Percentiles rank a stretch among this genome's conserved stretches.
Conservation (phyloP, 2,797 vertebrate genomes). For the Rhynchotus rufescens region DNA sequence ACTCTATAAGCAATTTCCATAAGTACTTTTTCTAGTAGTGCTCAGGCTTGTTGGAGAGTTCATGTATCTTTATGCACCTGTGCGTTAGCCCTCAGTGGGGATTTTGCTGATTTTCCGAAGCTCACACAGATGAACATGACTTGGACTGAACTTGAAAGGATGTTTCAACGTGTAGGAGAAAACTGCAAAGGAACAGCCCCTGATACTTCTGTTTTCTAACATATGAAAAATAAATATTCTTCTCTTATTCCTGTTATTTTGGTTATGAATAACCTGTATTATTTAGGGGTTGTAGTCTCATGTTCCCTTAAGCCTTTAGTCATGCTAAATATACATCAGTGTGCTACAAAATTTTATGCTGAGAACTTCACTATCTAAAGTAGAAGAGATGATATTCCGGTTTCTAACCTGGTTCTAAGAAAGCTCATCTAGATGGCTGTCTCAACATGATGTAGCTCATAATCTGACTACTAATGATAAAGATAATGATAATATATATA, state of each 20-base stretch:
- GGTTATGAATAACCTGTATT: neutral
- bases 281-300: neutral
- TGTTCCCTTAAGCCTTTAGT: neutral
- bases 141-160: neutral
- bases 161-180: neutral
- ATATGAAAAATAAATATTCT: neutral
- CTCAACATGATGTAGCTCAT: accelerated
- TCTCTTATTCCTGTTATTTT: no score
- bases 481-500: no score
- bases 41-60: neutral
- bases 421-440: neutral
- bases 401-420: neutral
- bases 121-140: neutral
- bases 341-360: neutral
- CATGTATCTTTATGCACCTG: neutral
- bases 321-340: neutral
- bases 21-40: neutral
- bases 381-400: neutral
- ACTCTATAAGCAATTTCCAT: neutral
- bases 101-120: no score
- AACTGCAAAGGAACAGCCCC: neutral
- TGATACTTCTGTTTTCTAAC: neutral
- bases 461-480: neutral
- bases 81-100: neutral
- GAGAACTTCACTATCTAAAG: neutral